Evolutionary conservation across 1,140 invertebrate species (phyloP), one percentile per base, ranked within the genome.

Genomic region (Sitophilus oryzae): DNA sequence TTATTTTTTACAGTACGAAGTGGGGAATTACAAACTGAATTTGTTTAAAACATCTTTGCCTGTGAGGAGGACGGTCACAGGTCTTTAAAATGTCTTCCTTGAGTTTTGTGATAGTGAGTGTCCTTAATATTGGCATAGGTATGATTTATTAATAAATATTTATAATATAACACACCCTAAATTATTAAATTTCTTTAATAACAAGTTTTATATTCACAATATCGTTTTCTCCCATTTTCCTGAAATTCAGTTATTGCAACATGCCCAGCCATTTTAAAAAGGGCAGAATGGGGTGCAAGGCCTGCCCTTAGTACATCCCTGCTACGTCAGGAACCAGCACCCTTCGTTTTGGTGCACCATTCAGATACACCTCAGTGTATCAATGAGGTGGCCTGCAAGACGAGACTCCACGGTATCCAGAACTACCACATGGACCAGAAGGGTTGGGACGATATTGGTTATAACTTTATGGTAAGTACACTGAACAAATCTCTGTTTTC

Each of bases 391-490:
- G 68, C 68, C 10, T 76, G 75, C 58, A 66, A 71, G 23, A 59
- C 65, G 0, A 34, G 71, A 5, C 67, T 76, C 11, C 67, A 72
- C 20, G 62, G 71, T 44, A 74, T 76, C 37, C 75, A 76, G 41
- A 60, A 71, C 5, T 62, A 66, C 30, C 64, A 63, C 11, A 73
- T 76, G 20, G 71, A 77, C 58, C 68, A 70, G 61, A 58, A 71
- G 69, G 63, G 73, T 22, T 74, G 70, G 69, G 48, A 51, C 35
- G 77, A 79, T 60, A 77, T 79, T 45, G 73, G 68, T 0, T 75
- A 74, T 56, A 81, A 74, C 52, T 81, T 81, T 58, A 60, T 80
- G 10, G 69, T 79, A 36, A 52, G n/a, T n/a, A n/a, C n/a, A n/a
- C n/a, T n/a, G n/a, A n/a, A n/a, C n/a, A n/a, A n/a, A n/a, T n/a